These are phyloP conservation scores for Hesperia comma DNA, from an alignment of 2,888 invertebrate species.

Conservation along the genomic window DNA sequence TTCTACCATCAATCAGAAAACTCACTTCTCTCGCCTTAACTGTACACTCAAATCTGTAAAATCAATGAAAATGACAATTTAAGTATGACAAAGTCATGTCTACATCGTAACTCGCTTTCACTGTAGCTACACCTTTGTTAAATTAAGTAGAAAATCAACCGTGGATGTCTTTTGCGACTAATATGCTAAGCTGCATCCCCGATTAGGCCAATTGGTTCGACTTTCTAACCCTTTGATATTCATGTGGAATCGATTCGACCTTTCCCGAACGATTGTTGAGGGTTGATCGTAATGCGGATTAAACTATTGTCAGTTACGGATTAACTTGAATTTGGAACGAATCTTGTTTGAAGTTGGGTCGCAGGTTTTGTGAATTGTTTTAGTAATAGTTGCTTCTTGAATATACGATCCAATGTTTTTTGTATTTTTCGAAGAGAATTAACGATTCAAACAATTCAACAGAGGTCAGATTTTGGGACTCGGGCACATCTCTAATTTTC, in stretches of 20 bases:
- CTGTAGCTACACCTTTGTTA: constrained; percentile 42
- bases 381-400: background rate
- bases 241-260: constrained; percentile 54
- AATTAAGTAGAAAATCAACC: constrained; percentile 57
- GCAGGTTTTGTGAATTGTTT: constrained; percentile 1
- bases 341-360: constrained; percentile 4
- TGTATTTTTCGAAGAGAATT: no score
- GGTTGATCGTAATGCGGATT: constrained; percentile 46
- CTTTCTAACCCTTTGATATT: constrained; percentile 43
- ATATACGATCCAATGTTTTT: no score
- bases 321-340: constrained; percentile 10
- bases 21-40: no score
- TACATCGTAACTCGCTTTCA: background rate
- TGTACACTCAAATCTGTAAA: no score
- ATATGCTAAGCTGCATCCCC: constrained; percentile 49
- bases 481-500: no score
- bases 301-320: constrained; percentile 11
- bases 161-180: constrained; percentile 49
- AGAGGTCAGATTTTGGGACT: no score
- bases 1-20: no score
- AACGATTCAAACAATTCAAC: no score
- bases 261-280: constrained; percentile 48
- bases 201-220: constrained; percentile 48
- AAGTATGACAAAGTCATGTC: background rate
- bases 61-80: no score